Conservation (phyloP, 2,888 invertebrate species). For the Penaeus monodon region DNA sequence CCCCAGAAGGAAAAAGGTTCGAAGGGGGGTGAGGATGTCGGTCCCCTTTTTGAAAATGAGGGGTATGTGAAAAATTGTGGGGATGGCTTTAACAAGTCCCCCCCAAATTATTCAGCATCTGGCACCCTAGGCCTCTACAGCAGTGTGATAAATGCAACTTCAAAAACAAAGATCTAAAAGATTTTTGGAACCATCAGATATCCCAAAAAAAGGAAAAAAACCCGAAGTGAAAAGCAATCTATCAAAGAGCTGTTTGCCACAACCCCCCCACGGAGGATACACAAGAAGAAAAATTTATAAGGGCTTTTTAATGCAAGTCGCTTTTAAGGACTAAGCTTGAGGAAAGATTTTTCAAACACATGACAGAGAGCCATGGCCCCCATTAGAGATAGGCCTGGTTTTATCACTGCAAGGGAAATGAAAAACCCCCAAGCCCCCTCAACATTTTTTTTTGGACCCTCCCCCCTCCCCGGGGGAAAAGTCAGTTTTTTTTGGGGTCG, state of each 20-base stretch:
- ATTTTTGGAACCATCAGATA: slow-evolving; percentile 15
- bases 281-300: slow-evolving; percentile 22
- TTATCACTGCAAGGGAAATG: neutral
- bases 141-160: slow-evolving; percentile 29
- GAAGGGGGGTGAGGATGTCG: slow-evolving; percentile 5
- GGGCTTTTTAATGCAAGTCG: slow-evolving; percentile 17
- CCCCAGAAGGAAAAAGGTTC: slow-evolving; percentile 12
- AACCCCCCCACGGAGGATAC: slow-evolving; percentile 4
- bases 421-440: slow-evolving; percentile 7
- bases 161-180: slow-evolving; percentile 14
- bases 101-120: slow-evolving; percentile 21
- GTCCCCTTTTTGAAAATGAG: neutral
- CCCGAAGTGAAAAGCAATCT: slow-evolving; percentile 14
- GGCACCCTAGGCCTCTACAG: slow-evolving; percentile 1
- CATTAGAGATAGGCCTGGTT: neutral
- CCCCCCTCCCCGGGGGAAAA: slow-evolving; percentile 2
- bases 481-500: slow-evolving; percentile 21
- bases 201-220: slow-evolving; percentile 29
- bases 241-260: slow-evolving; percentile 16
- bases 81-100: slow-evolving; percentile 32
- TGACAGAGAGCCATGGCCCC: slow-evolving; percentile 5
- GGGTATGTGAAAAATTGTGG: slow-evolving; percentile 50
- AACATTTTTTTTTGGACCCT: slow-evolving; percentile 13
- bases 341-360: neutral
- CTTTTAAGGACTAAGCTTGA: neutral